phyloP scores from a whole-genome alignment of 2,113 vertebrate genomes.

The Etheostoma cragini region DNA sequence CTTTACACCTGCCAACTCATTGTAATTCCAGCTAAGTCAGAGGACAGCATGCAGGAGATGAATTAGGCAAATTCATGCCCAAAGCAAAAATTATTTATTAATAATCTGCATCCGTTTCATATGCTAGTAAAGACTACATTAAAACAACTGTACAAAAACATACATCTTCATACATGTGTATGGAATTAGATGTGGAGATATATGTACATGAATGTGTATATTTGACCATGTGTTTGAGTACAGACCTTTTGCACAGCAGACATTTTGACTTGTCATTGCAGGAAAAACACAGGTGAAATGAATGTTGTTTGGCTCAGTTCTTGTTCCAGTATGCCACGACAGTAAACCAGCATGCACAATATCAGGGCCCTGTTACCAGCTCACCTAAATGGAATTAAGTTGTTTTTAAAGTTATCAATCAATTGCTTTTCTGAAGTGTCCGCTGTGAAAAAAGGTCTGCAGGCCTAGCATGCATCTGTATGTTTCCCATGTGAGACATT shows the following conservation, averaged over 20 bases:
- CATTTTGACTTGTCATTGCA: neutral
- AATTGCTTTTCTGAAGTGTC: neutral
- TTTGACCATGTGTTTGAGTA: neutral
- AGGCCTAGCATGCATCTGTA: neutral
- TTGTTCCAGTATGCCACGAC: neutral
- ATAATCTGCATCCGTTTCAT: neutral
- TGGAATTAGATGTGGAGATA: neutral
- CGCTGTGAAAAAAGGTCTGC: neutral
- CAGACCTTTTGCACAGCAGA: neutral
- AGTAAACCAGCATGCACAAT: neutral
- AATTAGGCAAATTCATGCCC: constrained; percentile 30
- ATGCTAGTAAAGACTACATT: neutral
- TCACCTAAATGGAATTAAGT: neutral
- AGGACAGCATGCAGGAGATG: constrained; percentile 22
- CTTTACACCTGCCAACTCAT: constrained; percentile 54
- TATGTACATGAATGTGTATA: neutral
- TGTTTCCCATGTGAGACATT: neutral
- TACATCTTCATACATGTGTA: neutral
- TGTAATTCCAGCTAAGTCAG: constrained; percentile 59
- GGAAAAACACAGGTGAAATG: neutral
- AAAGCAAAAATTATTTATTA: constrained; percentile 1
- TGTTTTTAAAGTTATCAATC: neutral
- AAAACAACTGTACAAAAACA: neutral
- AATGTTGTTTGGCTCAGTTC: neutral
- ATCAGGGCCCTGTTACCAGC: neutral